Evolutionary conservation across 2,888 invertebrate species (phyloP), one percentile per base, ranked within the genome.

Genomic region (Microctonus hyperodae): DNA sequence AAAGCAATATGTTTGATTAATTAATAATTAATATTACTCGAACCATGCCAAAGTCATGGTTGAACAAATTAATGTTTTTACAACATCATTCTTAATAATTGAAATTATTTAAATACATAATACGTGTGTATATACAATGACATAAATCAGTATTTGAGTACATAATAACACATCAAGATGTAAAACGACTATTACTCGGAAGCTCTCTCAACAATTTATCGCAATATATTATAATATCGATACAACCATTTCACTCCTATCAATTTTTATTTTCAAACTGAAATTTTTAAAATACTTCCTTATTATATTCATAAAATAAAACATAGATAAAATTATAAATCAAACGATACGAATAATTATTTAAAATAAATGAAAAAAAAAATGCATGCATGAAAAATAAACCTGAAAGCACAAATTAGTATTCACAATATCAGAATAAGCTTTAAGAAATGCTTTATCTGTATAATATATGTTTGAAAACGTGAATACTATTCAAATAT

Each of bases 401-500:
- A 51, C 1, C 25, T 13, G 53, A 5, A 51, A 16, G 20, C 13
- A 33, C 31, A 33, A 55, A 55, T 55, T 33, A 55, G 3, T 33
- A 33, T 44, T 44, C 53, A 33, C 13, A 31, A 16, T 55, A 7
- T 7, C 13, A 33, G 31, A 20, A 16, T 25, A 13, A 11, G 4
- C 11, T 51, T 28, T 2, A 3, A n/a, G 13, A 53, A 53, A n/a
- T n/a, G n/a, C 5, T 9, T 16, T 31, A 33, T 55, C 23, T 31
- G 16, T 16, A 20, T n/a, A 16, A 16, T 50, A 35, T 63, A 35
- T 23, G n/a, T 16, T 35, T 23, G 25, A 53, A 62, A 62, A 62
- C 22, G 50, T 62, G 31, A 31, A 25, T 3, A 28, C 31, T 60
- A 25, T 60, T 53, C 60, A 28, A 44, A 48, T 31, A 66, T 50